Conservation (phyloP, 2,113 vertebrate species). For the Aegithalos caudatus region DNA sequence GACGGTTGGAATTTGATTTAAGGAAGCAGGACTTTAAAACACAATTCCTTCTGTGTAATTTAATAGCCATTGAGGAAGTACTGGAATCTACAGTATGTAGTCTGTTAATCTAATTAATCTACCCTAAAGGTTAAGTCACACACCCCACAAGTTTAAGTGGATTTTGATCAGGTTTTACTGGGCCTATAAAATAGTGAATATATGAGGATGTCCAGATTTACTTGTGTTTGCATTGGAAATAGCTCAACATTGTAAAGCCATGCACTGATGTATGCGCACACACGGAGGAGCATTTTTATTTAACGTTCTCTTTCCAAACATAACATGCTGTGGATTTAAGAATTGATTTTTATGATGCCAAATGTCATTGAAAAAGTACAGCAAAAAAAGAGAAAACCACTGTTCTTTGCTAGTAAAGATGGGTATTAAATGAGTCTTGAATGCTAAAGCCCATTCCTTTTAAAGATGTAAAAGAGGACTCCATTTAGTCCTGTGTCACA, state of each 20-base stretch:
- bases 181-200: conserved; percentile 15
- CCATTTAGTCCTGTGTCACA: background rate
- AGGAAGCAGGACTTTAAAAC: conserved; percentile 59
- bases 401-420: background rate
- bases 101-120: conserved; percentile 70
- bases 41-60: conserved; percentile 68
- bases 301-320: conserved; percentile 2
- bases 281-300: background rate
- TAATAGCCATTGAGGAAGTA: conserved; percentile 67
- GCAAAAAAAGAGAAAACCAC: background rate
- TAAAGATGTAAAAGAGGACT: background rate
- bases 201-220: conserved; percentile 32
- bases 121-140: conserved; percentile 55
- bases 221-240: conserved; percentile 33
- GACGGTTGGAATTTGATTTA: conserved; percentile 63
- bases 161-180: conserved; percentile 62
- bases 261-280: background rate
- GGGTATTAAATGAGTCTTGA: background rate
- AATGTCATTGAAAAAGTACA: background rate
- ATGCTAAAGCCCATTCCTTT: background rate
- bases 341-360: background rate
- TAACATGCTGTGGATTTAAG: background rate
- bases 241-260: background rate
- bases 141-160: conserved; percentile 42
- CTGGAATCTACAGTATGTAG: conserved; percentile 61